A percentile compares a stretch with the other conserved stretches of the same genome.
Evolutionary conservation across 2,113 vertebrate genomes (phyloP).

Genomic region (Apteryx owenii): DNA sequence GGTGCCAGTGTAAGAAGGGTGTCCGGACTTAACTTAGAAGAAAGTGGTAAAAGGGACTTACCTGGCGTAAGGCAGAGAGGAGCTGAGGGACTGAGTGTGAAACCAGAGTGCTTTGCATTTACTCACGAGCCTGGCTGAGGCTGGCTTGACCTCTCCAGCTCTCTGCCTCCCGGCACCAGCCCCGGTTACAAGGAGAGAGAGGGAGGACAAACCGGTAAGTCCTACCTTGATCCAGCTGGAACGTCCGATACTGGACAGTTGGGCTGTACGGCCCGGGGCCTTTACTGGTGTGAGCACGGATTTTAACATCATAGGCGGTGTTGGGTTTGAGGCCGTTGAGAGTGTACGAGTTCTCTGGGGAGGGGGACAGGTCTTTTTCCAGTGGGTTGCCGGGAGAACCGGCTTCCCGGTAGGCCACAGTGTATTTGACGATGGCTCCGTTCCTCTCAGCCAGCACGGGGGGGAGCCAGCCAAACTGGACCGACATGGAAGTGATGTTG

Average conservation of each 20-base stretch:
- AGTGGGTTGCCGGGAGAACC: constrained; percentile 75
- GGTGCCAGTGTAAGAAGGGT: constrained; percentile 65
- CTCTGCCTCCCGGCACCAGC: constrained; percentile 74
- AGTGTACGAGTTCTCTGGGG: constrained; percentile 85
- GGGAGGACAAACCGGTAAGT: constrained; percentile 81
- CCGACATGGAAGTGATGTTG: constrained; percentile 88
- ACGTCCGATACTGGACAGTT: constrained; percentile 94
- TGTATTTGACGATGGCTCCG: constrained; percentile 92
- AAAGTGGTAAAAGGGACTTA: constrained; percentile 76
- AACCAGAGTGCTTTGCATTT: constrained; percentile 61
- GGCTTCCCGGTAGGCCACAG: constrained; percentile 91
- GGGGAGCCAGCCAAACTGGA: constrained; percentile 93
- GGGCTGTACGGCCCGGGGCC: constrained; percentile 98
- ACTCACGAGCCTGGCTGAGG: constrained; percentile 73
- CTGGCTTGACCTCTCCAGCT: constrained; percentile 62
- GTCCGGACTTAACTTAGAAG: constrained; percentile 77
- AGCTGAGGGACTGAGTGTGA: constrained; percentile 61
- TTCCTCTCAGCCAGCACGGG: constrained; percentile 93
- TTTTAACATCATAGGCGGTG: constrained; percentile 95
- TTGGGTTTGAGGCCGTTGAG: constrained; percentile 94
- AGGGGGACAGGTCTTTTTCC: constrained; percentile 88
- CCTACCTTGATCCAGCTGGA: constrained; percentile 97
- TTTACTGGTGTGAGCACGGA: constrained; percentile 97
- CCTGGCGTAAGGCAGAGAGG: constrained; percentile 72
- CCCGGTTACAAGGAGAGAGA: constrained; percentile 71